phyloP scores from a whole-genome alignment of 1,140 invertebrate genomes.

The Orussus abietinus region DNA sequence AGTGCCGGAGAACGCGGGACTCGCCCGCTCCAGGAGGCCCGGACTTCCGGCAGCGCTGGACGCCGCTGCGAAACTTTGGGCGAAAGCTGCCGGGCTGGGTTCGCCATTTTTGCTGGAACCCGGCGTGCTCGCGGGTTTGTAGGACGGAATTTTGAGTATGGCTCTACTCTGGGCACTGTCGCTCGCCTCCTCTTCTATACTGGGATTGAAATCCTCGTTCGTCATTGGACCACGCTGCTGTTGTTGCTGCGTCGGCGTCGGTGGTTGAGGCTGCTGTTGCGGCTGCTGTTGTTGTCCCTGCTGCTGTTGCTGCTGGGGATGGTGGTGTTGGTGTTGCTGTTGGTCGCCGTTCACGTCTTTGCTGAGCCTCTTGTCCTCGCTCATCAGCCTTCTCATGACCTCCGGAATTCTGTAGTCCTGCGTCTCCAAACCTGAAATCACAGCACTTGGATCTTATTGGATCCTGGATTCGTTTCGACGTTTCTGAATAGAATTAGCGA shows the following conservation, averaged over 20 bases:
- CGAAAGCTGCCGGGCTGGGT: constrained; percentile 46
- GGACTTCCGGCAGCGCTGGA: constrained; percentile 44
- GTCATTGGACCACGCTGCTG: constrained; percentile 40
- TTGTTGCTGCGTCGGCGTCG: constrained; percentile 36
- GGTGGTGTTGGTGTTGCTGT: constrained; percentile 13
- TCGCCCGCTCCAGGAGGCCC: constrained; percentile 47
- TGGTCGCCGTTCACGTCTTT: constrained; percentile 50
- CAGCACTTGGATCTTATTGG: too few species aligned
- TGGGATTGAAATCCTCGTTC: constrained; percentile 50
- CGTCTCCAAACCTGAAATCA: constrained; percentile 37
- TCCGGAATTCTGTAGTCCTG: constrained; percentile 57
- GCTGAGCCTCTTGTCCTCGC: constrained; percentile 54
- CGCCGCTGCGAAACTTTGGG: constrained; percentile 37
- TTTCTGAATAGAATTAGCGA: too few species aligned
- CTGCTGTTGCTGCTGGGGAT: constrained; percentile 29
- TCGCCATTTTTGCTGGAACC: constrained; percentile 61
- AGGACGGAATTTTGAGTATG: constrained; percentile 91
- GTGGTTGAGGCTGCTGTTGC: constrained; percentile 28
- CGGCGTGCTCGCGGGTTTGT: constrained; percentile 67
- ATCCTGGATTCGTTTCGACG: too few species aligned
- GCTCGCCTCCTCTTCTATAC: constrained; percentile 52
- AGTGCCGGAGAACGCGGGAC: constrained; percentile 48
- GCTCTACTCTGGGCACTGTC: constrained; percentile 60
- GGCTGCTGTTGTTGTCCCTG: constrained; percentile 34
- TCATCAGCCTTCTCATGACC: constrained; percentile 58